Evolutionary conservation across 2,888 invertebrate genomes (phyloP).

Genomic region (Rhaphigaster nebulosa): DNA sequence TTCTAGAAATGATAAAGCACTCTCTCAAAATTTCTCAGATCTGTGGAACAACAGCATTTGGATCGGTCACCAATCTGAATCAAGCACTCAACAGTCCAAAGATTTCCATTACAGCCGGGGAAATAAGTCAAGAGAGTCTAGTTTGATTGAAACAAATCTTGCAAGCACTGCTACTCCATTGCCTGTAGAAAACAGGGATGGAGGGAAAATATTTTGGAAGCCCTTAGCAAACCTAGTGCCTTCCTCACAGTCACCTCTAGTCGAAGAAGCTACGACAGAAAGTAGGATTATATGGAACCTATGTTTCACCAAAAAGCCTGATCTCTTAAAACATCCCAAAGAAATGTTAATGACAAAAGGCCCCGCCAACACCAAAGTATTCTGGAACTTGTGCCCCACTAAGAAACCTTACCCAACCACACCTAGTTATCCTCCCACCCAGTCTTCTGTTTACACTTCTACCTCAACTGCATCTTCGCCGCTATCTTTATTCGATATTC

Average conservation of each 20-base stretch:
- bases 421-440: neutral
- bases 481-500: neutral
- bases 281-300: constrained; percentile 1
- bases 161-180: neutral
- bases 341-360: neutral
- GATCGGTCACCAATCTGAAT: neutral
- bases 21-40: neutral
- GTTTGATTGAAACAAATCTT: neutral
- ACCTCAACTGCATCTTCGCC: neutral
- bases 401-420: neutral
- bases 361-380: neutral
- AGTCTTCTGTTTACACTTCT: neutral
- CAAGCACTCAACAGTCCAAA: neutral
- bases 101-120: neutral
- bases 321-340: neutral
- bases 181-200: neutral
- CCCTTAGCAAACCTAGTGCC: neutral
- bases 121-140: neutral
- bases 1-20: neutral
- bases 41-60: neutral
- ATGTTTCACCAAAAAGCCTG: constrained; percentile 25
- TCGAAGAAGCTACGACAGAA: neutral
- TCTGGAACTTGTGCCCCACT: constrained; percentile 29
- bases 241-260: neutral
- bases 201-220: neutral